These are phyloP conservation scores for Mizuhopecten yessoensis DNA, from an alignment of 1,140 invertebrate species.

Conservation along the genomic window DNA sequence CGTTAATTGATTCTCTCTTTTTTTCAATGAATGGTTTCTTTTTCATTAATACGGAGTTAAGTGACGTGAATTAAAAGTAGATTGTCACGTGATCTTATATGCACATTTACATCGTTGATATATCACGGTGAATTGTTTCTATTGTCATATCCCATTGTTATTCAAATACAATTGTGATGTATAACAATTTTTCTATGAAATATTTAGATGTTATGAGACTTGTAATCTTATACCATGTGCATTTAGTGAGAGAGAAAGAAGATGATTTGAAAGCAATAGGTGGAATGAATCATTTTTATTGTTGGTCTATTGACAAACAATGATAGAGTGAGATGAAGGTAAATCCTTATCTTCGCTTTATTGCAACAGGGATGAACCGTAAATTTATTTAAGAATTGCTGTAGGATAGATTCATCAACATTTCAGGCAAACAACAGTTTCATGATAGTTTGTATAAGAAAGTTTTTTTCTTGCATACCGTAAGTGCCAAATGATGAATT, in stretches of 20 bases:
- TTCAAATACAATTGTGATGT: background rate
- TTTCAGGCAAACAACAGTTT: background rate
- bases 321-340: background rate
- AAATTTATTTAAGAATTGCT: background rate
- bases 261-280: background rate
- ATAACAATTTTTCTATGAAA: background rate
- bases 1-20: too few species aligned
- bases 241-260: background rate
- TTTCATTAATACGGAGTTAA: too few species aligned
- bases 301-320: too few species aligned
- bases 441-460: background rate
- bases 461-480: conserved; percentile 7
- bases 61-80: too few species aligned
- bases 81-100: background rate
- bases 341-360: background rate
- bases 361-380: background rate
- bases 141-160: background rate
- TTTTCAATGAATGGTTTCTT: too few species aligned
- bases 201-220: background rate
- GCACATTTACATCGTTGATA: background rate
- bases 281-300: background rate
- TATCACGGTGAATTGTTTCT: background rate
- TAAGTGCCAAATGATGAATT: conserved; percentile 15
- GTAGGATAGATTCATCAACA: background rate
- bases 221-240: background rate